phyloP scores from a whole-genome alignment of 2,113 vertebrate species.

The Anser cygnoides region DNA sequence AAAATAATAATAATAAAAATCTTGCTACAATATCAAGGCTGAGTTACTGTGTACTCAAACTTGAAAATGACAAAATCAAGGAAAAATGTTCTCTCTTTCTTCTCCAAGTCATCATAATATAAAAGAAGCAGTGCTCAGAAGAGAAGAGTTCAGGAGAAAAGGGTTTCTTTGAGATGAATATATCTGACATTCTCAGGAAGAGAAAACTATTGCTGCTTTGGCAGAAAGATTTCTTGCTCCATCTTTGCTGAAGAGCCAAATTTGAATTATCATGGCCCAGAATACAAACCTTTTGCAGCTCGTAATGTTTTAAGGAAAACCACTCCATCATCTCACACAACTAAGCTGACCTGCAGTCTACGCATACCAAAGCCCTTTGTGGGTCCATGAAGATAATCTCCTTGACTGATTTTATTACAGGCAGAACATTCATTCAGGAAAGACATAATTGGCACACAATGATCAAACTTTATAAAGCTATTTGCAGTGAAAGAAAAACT shows the following conservation, averaged over 20 bases:
- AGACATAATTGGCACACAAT: background rate
- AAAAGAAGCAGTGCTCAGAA: background rate
- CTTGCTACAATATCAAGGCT: background rate
- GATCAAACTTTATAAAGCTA: background rate
- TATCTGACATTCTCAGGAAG: background rate
- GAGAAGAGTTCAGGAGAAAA: background rate
- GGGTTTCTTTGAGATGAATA: background rate
- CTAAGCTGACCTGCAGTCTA: background rate
- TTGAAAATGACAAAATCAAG: background rate
- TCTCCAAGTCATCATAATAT: background rate
- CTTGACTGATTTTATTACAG: constrained; percentile 12
- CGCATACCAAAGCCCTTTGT: background rate
- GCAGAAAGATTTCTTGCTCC: background rate
- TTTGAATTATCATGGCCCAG: background rate
- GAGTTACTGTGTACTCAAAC: background rate
- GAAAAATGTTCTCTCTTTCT: background rate
- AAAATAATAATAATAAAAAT: background rate
- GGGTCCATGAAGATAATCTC: background rate
- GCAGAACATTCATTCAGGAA: background rate
- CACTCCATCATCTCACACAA: background rate
- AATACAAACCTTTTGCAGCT: background rate
- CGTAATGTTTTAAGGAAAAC: background rate
- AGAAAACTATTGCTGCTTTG: background rate
- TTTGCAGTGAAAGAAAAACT: background rate
- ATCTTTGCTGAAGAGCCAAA: background rate